Conservation (phyloP, 2,797 vertebrate species). For the Sibirionetta formosa region DNA sequence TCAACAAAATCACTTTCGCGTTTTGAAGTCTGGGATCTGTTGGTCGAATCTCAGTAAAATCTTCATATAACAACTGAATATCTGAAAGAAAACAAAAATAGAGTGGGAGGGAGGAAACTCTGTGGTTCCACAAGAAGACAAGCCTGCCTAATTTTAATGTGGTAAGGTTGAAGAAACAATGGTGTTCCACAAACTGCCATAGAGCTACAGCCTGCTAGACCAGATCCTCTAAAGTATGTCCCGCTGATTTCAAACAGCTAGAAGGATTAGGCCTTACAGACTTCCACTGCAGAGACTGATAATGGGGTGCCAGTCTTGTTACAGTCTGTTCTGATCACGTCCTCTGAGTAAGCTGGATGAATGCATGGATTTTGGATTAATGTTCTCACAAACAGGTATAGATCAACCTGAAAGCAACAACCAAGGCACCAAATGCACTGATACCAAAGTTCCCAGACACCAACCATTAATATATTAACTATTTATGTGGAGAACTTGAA, state of each 20-base stretch:
- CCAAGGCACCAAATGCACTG: neutral
- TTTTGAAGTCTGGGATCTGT: constrained; percentile 84
- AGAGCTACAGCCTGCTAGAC: neutral
- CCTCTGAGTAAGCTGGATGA: neutral
- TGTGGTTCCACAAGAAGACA: neutral
- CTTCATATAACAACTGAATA: constrained; percentile 86
- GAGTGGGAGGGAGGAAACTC: neutral
- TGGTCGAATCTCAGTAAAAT: constrained; percentile 84
- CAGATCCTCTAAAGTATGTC: neutral
- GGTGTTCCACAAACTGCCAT: rapidly evolving
- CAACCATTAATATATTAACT: neutral
- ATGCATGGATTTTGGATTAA: neutral
- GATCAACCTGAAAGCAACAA: neutral
- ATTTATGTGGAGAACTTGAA: neutral
- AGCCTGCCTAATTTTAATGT: neutral
- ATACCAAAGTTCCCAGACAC: neutral
- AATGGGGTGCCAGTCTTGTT: neutral
- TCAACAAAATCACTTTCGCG: constrained; percentile 87
- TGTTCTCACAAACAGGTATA: neutral
- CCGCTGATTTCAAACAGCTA: neutral
- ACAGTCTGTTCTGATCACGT: neutral
- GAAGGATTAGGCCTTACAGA: neutral
- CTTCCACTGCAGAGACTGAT: neutral
- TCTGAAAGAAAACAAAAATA: constrained; percentile 79
- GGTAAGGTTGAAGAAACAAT: neutral